Evolutionary conservation across 1,140 invertebrate species (phyloP), one percentile per base, ranked within the genome.

Genomic region (Maniola jurtina): DNA sequence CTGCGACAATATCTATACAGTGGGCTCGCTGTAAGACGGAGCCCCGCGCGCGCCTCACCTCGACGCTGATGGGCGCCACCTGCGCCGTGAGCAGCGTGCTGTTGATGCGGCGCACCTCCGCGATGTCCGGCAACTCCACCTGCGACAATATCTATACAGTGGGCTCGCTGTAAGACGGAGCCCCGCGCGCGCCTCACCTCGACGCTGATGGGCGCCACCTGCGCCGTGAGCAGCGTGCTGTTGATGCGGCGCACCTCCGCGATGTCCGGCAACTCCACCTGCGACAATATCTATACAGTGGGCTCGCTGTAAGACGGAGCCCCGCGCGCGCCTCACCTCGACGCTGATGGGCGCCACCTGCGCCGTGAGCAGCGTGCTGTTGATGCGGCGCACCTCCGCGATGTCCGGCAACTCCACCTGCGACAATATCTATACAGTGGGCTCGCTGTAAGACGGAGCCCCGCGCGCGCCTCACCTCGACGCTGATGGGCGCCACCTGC

Each of bases 61-160:
- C 35, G 5, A 16, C n/a, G 15, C 8, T 36, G 14, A 9, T 40
- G n/a, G 54, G 54, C 33, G 54, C 54, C 9, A 55, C 54, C 33
- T 55, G 54, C 54, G 54, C 54, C 1, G 54, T 55, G 33, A 34
- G 54, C 0, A 55, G 5, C 5, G 54, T 35, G 9, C 54, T 10
- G 54, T 55, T 55, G 33, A 34, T 34, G 25, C 54, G 54, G 0
- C 54, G 54, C 25, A 55, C 54, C 25, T 55, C 54, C 11, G 35
- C 54, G 34, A 55, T 55, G 34, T 55, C 34, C 8, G 5, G 0
- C 13, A 55, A 13, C 54, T 52, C 48, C 6, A 52, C 48, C 7
- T 14, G 9, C n/a, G n/a, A n/a, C n/a, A n/a, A n/a, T n/a, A n/a
- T n/a, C n/a, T n/a, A n/a, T n/a, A n/a, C n/a, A n/a, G n/a, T n/a